Evolutionary conservation across 2,888 invertebrate species (phyloP), one percentile per base, ranked within the genome.

Genomic region (Baccha elongata): DNA sequence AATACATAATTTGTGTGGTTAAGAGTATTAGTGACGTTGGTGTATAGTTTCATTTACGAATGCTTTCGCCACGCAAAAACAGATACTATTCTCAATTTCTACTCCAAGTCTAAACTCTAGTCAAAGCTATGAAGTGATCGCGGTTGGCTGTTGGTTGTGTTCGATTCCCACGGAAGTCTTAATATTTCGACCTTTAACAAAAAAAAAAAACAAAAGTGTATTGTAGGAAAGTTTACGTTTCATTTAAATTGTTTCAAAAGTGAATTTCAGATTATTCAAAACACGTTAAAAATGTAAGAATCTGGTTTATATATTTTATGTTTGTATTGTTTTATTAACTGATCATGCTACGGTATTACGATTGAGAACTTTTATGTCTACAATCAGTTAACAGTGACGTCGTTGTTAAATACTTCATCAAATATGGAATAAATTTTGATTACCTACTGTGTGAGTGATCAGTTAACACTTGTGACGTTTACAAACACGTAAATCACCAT

Each of bases 101-200:
- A 84, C 79, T 84, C 60, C 79, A 84, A 79, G 84, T n/a, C n/a
- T n/a, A 1, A 7, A 50, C 72, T 68, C 52, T 62, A 84, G 84
- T 84, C 60, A 84, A 84, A 79, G 84, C 79, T 84, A 79, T 84
- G 73, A 84, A 84, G 79, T 84, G 84, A 84, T 84, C 84, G 84
- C 73, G 84, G 68, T 84, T 74, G 84, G 84, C 73, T 79, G 84
- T 60, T 69, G 73, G 64, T 68, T 73, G 35, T 21, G 64, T 79
- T 69, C 69, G 65, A 65, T 65, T 55, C 62, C 50, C 84, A 79
- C 69, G 79, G 60, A 68, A 84, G 79, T 84, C 74, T 65, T 69
- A 81, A 81, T 81, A 75, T 75, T 80, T 58, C 42, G 69, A 69
- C 73, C 19, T 58, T 19, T 5, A 44, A 44, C 26, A 46, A 42